Percentiles rank a stretch among this genome's conserved stretches.
These are phyloP conservation scores for Halichondria panicea DNA, from an alignment of 37 sponge, comb jelly and placozoan species.

Conservation along the genomic window DNA sequence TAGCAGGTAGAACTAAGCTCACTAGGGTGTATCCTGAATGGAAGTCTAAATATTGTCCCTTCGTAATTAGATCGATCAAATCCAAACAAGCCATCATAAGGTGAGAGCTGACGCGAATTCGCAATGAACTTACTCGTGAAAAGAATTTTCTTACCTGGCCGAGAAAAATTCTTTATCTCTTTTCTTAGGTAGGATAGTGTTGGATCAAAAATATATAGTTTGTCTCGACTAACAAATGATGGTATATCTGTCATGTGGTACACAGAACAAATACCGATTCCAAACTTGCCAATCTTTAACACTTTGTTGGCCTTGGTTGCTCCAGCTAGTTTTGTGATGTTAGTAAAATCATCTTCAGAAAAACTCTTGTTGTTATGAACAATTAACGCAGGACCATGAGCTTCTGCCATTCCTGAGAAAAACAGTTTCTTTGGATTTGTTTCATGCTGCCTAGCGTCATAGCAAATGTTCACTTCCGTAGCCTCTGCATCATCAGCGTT, in stretches of 20 bases:
- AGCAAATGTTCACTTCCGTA: constrained; percentile 62
- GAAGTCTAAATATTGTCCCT: constrained; percentile 80
- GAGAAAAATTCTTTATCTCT: constrained; percentile 16
- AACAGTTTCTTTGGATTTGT: constrained; percentile 24
- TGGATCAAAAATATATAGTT: constrained; percentile 71
- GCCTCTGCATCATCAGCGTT: constrained; percentile 91
- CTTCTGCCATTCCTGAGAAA: constrained; percentile 49
- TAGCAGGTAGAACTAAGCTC: constrained; percentile 45
- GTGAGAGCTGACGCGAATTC: constrained; percentile 38
- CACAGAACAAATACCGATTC: constrained; percentile 76
- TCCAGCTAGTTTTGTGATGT: constrained; percentile 77
- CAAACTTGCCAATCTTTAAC: constrained; percentile 86
- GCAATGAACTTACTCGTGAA: constrained; percentile 10
- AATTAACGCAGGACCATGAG: constrained; percentile 72
- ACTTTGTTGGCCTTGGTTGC: constrained; percentile 64
- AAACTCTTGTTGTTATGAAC: constrained; percentile 61
- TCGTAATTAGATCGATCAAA: constrained; percentile 34
- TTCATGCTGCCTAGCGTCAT: constrained; percentile 46
- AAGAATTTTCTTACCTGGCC: constrained; percentile 54
- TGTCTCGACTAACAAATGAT: constrained; percentile 64
- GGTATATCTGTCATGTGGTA: constrained; percentile 73
- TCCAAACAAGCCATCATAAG: constrained; percentile 54
- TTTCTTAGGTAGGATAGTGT: constrained; percentile 37
- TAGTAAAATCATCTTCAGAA: constrained; percentile 77
- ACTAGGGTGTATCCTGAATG: constrained; percentile 59